Percentiles rank a stretch among this genome's conserved stretches.
These are phyloP conservation scores for Cervus canadensis DNA, from an alignment of 2,113 vertebrate species.

Conservation along the genomic window DNA sequence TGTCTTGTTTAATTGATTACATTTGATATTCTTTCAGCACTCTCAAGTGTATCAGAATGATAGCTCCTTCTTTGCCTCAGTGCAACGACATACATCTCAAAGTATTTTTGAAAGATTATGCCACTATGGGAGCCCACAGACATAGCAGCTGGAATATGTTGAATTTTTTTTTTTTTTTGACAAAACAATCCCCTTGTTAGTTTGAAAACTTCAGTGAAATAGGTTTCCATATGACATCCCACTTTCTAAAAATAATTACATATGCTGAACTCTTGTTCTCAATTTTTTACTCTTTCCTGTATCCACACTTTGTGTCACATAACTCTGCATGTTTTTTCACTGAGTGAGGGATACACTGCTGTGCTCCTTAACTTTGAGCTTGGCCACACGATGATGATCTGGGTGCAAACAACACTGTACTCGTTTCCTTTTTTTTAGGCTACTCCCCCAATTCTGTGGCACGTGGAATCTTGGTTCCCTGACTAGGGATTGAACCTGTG, in stretches of 20 bases:
- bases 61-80: neutral
- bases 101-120: neutral
- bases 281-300: neutral
- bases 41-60: neutral
- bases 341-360: neutral
- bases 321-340: neutral
- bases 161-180: neutral
- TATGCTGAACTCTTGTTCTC: neutral
- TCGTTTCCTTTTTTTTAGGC: neutral
- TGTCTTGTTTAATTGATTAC: neutral
- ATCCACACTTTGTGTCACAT: neutral
- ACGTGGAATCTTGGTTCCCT: neutral
- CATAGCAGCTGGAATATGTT: neutral
- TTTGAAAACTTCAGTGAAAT: conserved; percentile 86
- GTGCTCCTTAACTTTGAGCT: neutral
- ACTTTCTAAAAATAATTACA: conserved; percentile 48
- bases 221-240: conserved; percentile 84
- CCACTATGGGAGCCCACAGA: neutral
- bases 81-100: neutral
- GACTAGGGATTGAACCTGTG: neutral
- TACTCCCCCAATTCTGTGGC: neutral
- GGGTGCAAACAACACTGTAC: neutral
- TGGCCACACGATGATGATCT: neutral
- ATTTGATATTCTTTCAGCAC: neutral
- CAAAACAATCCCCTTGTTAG: conserved; percentile 44